phyloP scores from a whole-genome alignment of 2,113 vertebrate species.

The Cettia cetti region DNA sequence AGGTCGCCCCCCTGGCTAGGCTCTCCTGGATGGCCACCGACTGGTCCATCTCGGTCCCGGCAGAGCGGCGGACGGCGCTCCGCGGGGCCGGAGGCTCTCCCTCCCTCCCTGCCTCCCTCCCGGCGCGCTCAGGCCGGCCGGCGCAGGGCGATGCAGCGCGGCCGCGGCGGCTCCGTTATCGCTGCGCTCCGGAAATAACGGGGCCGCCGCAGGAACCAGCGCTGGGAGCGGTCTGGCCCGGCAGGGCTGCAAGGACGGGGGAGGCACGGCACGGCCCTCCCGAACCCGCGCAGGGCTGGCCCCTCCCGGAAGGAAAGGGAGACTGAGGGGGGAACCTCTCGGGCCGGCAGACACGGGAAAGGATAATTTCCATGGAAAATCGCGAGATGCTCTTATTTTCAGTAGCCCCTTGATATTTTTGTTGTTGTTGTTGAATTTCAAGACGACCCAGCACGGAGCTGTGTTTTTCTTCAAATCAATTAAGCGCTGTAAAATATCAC shows the following conservation, averaged over 20 bases:
- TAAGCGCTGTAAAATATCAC: background rate
- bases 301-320: background rate
- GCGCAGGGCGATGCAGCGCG: background rate
- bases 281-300: background rate
- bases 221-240: background rate
- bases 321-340: no score
- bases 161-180: background rate
- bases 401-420: rapidly evolving
- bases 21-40: slow-evolving; percentile 90
- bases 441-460: background rate
- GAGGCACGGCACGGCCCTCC: background rate
- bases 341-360: background rate
- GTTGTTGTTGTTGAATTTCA: background rate
- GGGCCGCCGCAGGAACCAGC: background rate
- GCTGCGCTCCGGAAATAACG: background rate
- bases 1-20: slow-evolving; percentile 75
- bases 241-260: background rate
- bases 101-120: background rate
- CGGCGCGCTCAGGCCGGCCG: background rate
- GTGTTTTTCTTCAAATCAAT: background rate
- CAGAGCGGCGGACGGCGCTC: background rate
- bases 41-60: slow-evolving; percentile 80
- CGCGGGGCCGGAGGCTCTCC: background rate
- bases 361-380: rapidly evolving
- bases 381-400: background rate